Conservation (phyloP, 2,113 vertebrate species). For the Prinia subflava region DNA sequence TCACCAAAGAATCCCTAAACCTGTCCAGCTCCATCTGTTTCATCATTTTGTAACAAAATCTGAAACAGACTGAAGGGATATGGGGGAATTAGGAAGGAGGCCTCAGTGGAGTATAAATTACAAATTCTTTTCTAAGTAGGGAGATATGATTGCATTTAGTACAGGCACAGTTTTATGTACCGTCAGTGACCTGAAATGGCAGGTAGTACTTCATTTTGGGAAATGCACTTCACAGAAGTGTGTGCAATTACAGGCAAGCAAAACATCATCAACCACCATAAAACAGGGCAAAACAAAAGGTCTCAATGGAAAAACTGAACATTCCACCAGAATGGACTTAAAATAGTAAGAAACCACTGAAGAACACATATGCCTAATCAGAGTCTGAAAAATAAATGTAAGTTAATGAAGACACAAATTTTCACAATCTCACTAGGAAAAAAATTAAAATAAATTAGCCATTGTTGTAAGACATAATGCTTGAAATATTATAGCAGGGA, state of each 20-base stretch:
- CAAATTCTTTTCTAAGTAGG: background rate
- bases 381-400: background rate
- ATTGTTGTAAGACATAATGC: background rate
- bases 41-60: background rate
- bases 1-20: background rate
- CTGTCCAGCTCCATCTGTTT: background rate
- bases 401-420: background rate
- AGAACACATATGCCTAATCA: rapidly evolving
- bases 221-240: background rate
- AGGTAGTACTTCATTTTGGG: background rate
- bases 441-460: background rate
- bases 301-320: background rate
- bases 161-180: background rate
- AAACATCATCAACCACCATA: background rate
- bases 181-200: background rate
- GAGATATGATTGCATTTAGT: background rate
- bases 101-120: background rate
- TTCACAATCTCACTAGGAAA: background rate
- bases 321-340: background rate
- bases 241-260: background rate
- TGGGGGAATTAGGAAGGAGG: background rate
- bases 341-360: background rate
- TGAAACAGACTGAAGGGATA: background rate
- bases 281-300: background rate
- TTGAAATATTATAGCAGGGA: background rate